phyloP scores from a whole-genome alignment of 2,888 invertebrate species.

The Tipula lateralis region DNA sequence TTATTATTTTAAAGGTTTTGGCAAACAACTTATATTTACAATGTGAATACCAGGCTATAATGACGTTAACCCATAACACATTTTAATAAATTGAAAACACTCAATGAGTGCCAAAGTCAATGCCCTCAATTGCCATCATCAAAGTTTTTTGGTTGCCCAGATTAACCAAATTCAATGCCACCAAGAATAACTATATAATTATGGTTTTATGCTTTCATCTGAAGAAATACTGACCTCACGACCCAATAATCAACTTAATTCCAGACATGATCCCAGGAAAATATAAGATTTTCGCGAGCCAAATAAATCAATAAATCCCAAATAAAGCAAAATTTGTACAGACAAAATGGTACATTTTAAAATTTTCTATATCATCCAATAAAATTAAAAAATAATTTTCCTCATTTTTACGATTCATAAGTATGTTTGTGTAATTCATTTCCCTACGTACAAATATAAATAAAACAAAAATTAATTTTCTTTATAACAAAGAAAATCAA shows the following conservation, averaged over 20 bases:
- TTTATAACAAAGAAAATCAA: slow-evolving; percentile 14
- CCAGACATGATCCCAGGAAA: background rate
- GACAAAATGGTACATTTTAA: background rate
- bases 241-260: background rate
- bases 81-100: background rate
- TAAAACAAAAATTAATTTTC: background rate
- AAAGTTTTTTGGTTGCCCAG: background rate
- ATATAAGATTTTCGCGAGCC: background rate
- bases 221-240: background rate
- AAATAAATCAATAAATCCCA: background rate
- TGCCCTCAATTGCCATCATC: background rate
- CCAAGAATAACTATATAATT: background rate
- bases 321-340: background rate
- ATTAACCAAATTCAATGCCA: background rate
- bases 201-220: background rate
- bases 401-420: background rate
- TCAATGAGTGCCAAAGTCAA: background rate
- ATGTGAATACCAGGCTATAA: background rate
- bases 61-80: background rate
- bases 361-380: background rate
- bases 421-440: slow-evolving; percentile 3
- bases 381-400: background rate
- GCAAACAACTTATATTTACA: background rate
- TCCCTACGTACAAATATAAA: background rate
- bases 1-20: background rate